These are phyloP conservation scores for Thalassaphorura encarpata DNA, from an alignment of 1,140 invertebrate species.

Conservation along the genomic window DNA sequence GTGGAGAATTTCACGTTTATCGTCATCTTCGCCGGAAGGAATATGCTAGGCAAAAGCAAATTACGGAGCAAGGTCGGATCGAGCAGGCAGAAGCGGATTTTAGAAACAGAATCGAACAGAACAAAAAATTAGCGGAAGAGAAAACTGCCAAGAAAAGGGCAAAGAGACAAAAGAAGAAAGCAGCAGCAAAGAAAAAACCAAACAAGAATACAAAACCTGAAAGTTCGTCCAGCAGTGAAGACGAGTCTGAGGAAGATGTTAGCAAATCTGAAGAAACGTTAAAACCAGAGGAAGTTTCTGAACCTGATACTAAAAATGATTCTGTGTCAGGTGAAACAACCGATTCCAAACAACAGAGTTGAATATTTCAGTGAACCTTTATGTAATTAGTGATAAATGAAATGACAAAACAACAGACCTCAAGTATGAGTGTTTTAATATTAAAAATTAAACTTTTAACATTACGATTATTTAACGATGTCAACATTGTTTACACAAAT, in stretches of 20 bases:
- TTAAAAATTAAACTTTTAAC: too few species aligned
- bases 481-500: too few species aligned
- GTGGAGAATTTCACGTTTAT: conserved; percentile 97
- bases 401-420: too few species aligned
- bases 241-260: not conserved
- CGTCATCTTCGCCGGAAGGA: conserved; percentile 86
- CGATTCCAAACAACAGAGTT: too few species aligned
- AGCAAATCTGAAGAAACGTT: too few species aligned
- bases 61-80: conserved; percentile 73
- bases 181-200: conserved; percentile 43
- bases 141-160: conserved; percentile 72
- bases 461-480: too few species aligned
- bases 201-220: not conserved
- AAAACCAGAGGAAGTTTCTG: too few species aligned
- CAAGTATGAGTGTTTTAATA: too few species aligned
- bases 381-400: too few species aligned
- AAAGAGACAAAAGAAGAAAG: conserved; percentile 67
- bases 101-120: conserved; percentile 67
- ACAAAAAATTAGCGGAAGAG: conserved; percentile 62
- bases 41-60: conserved; percentile 86
- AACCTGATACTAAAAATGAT: too few species aligned
- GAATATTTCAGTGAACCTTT: too few species aligned
- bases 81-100: conserved; percentile 74
- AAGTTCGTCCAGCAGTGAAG: not conserved
- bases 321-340: too few species aligned